Evolutionary conservation across 2,113 vertebrate species (phyloP).

Genomic region (Varanus komodoensis): DNA sequence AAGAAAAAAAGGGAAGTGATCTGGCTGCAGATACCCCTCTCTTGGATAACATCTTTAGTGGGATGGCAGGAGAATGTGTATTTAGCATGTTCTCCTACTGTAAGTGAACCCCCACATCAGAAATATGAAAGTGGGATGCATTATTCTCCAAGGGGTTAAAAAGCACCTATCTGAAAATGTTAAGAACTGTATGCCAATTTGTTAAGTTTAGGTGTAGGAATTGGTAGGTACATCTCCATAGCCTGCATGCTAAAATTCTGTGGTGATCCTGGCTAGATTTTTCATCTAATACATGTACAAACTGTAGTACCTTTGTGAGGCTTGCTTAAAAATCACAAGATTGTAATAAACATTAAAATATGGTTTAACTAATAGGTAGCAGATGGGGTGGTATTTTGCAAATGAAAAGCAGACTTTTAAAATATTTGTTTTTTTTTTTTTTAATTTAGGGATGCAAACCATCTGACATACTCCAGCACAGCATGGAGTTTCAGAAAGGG

Average conservation of each 20-base stretch:
- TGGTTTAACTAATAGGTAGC: neutral
- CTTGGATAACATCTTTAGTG: neutral
- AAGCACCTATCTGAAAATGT: neutral
- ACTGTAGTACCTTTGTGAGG: neutral
- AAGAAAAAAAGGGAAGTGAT: neutral
- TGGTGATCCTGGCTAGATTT: neutral
- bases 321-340: slow-evolving; percentile 6
- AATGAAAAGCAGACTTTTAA: slow-evolving; percentile 4
- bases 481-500: neutral
- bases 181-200: neutral
- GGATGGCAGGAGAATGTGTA: neutral
- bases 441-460: slow-evolving; percentile 5
- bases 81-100: neutral
- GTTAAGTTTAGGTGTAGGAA: neutral
- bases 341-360: neutral
- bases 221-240: neutral
- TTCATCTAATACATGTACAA: neutral
- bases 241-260: neutral
- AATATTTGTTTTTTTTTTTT: slow-evolving; percentile 20
- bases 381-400: neutral
- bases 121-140: neutral
- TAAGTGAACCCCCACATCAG: neutral
- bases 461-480: neutral
- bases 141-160: neutral
- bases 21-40: neutral